Evolutionary conservation across 53 echinoderm and acorn worm species (phyloP), one percentile per base, ranked within the genome.

Genomic region (Crossaster papposus): DNA sequence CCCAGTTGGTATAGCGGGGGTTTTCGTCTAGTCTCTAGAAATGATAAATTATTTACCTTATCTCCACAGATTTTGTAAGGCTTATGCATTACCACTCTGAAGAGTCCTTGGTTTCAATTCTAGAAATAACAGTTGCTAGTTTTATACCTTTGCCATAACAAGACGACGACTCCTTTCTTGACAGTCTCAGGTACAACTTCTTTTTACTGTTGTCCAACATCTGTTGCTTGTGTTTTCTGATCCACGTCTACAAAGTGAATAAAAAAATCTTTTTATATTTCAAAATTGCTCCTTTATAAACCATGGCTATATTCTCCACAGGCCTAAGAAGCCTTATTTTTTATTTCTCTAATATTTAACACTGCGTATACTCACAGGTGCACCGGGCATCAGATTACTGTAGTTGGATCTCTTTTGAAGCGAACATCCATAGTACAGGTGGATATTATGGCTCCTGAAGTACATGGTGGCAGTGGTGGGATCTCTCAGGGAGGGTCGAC

Each of bases 171-270:
- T 91, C 94, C 86, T 88, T 88, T 80, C 92, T 72, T 1, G 79
- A 71, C 36, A 97, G 83, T 36, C 88, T 94, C 36, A 97, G 88
- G 88, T 94, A 97, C 20, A 97, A 71, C 64, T 94, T 97, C 93
- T 95, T 97, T 72, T 89, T 85, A 2, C 65, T 79, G 50, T 53
- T 91, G 15, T 95, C 92, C 63, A 88, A 17, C 63, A 88, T 70
- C 33, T 94, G 78, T 26, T 89, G 91, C 63, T 91, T 92, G 82
- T 94, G 91, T 24, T 91, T 97, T 79, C 83, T 94, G 30, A 92
- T 80, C 95, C 95, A 97, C 34, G 94, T 79, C 97, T 96, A n/a
- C 0, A 35, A 83, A 28, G 33, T 54, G 77, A 31, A 44, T 44
- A 82, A 71, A 75, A 33, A 88, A 10, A 31, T 36, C 35, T 10